phyloP scores from a whole-genome alignment of 1,140 invertebrate genomes.

The Scaptomyza montana region DNA sequence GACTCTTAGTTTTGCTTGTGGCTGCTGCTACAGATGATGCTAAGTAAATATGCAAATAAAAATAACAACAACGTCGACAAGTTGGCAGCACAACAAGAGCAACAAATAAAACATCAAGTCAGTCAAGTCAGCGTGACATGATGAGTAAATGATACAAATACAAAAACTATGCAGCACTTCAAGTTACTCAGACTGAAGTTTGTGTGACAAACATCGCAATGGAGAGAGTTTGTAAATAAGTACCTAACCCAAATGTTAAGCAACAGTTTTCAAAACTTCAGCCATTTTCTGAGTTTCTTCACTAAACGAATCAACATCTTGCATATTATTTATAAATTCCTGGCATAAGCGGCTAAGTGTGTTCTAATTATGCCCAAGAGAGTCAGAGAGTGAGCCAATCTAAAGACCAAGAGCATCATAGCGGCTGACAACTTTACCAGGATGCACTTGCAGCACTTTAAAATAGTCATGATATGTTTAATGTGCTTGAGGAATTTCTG shows the following conservation, averaged over 20 bases:
- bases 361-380: not conserved
- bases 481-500: not conserved
- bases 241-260: constrained; percentile 21
- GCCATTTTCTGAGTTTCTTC: not conserved
- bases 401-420: constrained; percentile 1
- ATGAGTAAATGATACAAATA: constrained; percentile 70
- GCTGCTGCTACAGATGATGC: constrained; percentile 50
- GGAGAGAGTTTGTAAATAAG: not conserved
- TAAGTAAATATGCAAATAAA: constrained; percentile 80
- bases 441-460: not conserved
- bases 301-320: constrained; percentile 8
- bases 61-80: constrained; percentile 63
- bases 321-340: constrained; percentile 5
- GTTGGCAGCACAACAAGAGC: constrained; percentile 46
- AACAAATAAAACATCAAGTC: constrained; percentile 25
- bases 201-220: constrained; percentile 23
- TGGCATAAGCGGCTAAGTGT: not conserved
- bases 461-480: not conserved
- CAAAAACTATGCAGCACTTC: constrained; percentile 32
- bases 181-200: constrained; percentile 22
- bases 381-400: not conserved
- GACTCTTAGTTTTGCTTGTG: constrained; percentile 26
- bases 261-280: constrained; percentile 16
- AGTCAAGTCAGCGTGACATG: constrained; percentile 65
- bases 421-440: not conserved